A percentile compares a stretch with the other conserved stretches of the same genome.
Conservation (phyloP, 2,888 invertebrate species). For the Pharmacophagus antenor region DNA sequence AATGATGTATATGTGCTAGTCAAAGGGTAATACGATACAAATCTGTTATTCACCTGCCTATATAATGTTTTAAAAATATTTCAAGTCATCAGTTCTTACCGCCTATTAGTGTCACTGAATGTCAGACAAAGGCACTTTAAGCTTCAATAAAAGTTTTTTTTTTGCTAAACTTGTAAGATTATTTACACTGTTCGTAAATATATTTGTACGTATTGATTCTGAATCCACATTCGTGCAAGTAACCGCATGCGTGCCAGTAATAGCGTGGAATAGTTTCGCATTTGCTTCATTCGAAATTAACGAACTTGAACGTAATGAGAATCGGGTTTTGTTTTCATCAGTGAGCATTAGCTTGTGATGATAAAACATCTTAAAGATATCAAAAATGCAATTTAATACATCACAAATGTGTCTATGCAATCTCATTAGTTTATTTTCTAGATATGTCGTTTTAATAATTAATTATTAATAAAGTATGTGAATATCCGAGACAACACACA, state of each 20-base stretch:
- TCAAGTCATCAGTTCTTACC: neutral
- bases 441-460: no score
- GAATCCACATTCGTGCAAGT: slow-evolving; percentile 14
- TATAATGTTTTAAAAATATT: no score
- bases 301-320: slow-evolving; percentile 18
- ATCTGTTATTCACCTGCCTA: no score
- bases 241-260: slow-evolving; percentile 25
- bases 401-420: no score
- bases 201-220: neutral
- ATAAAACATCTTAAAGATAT: neutral
- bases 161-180: neutral
- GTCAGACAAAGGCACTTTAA: neutral
- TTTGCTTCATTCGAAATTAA: slow-evolving; percentile 11
- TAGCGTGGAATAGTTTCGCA: slow-evolving; percentile 8
- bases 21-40: no score
- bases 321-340: slow-evolving; percentile 5
- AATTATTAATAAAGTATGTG: no score
- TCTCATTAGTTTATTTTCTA: no score
- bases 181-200: neutral
- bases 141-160: no score
- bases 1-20: no score
- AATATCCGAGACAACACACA: no score
- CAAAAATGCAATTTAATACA: no score
- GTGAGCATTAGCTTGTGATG: neutral
- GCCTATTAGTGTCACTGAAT: neutral